Evolutionary conservation across 2,888 invertebrate species (phyloP), one percentile per base, ranked within the genome.

Genomic region (Pollenia amentaria): DNA sequence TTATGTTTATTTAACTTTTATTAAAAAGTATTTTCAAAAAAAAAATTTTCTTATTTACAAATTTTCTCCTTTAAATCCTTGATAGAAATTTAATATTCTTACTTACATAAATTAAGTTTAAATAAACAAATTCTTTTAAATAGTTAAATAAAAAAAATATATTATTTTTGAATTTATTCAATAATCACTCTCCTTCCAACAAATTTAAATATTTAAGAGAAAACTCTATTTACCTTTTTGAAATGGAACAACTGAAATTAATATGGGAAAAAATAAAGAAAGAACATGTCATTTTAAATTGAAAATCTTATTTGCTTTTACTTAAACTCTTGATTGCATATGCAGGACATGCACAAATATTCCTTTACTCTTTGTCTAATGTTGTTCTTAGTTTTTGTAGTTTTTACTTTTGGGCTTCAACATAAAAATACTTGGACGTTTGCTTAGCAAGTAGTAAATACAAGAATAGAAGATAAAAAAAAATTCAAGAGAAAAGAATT

Each of bases 241-340:
- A 76, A 76, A 69, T 76, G 38, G 44, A 38, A 53, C 44, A 82
- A 53, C 38, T 38, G 46, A 60, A 12, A 75, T 48, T 8, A 42
- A 42, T 6, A 57, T 40, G n/a, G 57, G 40, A 76, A 51, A 60
- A 62, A 4, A 8, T n/a, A 11, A 51, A 62, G 16, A 53, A 21
- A 57, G 21, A 76, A 70, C 69, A 76, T 82, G 82, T 82, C 69
- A 69, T 53, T 76, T 67, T 62, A 82, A 82, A 82, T 82, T 82
- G 82, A 82, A 82, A 82, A 82, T 82, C 82, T 76, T 82, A 82
- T 82, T 82, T 82, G 82, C 69, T 82, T 82, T 82, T 82, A 76
- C 69, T 82, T 82, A 82, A 82, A 82, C 69, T 76, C 76, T 53
- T 82, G 82, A 82, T 82, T 82, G 76, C 82, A 82, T 62, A 82